phyloP scores from a whole-genome alignment of 2,113 vertebrate species.

The Brachyhypopomus gauderio region DNA sequence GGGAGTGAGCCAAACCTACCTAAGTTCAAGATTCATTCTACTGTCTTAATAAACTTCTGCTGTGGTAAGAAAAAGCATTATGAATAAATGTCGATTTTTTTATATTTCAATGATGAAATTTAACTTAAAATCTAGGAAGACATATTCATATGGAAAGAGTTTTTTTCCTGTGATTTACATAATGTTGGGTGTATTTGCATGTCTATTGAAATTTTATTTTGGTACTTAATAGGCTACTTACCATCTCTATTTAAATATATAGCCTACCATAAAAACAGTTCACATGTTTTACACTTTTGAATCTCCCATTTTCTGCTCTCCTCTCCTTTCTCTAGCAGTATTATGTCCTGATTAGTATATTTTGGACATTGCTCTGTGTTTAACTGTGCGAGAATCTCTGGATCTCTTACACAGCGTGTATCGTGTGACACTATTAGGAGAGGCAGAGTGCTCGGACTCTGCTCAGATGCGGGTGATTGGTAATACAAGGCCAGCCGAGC shows the following conservation, averaged over 20 bases:
- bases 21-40: not conserved
- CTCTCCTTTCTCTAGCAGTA: not conserved
- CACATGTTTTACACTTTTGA: slow-evolving; percentile 1
- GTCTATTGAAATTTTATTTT: not conserved
- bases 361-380: slow-evolving; percentile 10
- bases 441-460: not conserved
- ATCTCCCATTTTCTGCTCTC: slow-evolving; percentile 1
- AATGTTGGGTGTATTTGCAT: not conserved
- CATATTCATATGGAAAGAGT: too few species aligned
- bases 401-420: slow-evolving; percentile 12
- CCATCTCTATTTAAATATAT: not conserved
- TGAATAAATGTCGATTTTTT: too few species aligned
- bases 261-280: slow-evolving; percentile 8
- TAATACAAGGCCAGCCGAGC: slow-evolving; percentile 36
- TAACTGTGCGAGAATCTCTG: slow-evolving; percentile 15
- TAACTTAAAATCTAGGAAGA: too few species aligned
- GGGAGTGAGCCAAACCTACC: not conserved
- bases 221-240: not conserved
- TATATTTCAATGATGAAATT: too few species aligned
- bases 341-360: slow-evolving; percentile 29
- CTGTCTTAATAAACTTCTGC: too few species aligned
- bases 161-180: too few species aligned
- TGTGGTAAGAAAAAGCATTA: too few species aligned
- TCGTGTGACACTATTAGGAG: slow-evolving; percentile 6
- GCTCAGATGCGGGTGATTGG: slow-evolving; percentile 30